These are phyloP conservation scores for Alosa sapidissima DNA, from an alignment of 2,797 vertebrate species.

Conservation along the genomic window DNA sequence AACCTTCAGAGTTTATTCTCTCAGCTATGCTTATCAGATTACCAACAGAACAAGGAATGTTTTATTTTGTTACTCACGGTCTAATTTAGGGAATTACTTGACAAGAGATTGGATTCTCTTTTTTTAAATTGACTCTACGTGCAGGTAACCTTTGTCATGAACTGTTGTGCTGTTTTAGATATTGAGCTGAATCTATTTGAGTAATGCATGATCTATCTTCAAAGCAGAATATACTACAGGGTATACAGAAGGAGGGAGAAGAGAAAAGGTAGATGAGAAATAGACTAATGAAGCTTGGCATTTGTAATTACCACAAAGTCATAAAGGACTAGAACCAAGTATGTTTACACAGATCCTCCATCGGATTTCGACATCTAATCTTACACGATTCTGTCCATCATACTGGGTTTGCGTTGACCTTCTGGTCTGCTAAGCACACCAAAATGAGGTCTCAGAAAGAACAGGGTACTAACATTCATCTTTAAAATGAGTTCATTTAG, in stretches of 20 bases:
- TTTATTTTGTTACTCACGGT: neutral
- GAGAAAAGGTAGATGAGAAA: too few species aligned
- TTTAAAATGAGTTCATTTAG: neutral
- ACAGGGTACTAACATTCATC: neutral
- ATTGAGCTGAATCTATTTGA: neutral
- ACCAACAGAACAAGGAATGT: neutral
- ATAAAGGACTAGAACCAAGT: slow-evolving; percentile 11
- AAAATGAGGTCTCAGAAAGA: neutral
- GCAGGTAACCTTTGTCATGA: neutral
- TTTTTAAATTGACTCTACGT: neutral
- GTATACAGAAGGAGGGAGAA: too few species aligned
- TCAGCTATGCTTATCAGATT: neutral
- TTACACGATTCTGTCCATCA: neutral
- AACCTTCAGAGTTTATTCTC: slow-evolving; percentile 19
- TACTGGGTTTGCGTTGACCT: neutral
- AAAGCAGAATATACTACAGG: too few species aligned
- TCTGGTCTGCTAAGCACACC: neutral
- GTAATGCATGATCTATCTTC: neutral
- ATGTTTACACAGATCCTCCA: slow-evolving; percentile 11
- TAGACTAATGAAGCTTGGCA: neutral
- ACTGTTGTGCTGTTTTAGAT: neutral
- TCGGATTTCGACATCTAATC: neutral
- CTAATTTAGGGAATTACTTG: too few species aligned
- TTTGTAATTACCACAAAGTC: neutral
- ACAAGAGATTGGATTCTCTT: neutral